Base-by-base conservation (phyloP, 2,797 vertebrate species). In the Carapus acus region DNA sequence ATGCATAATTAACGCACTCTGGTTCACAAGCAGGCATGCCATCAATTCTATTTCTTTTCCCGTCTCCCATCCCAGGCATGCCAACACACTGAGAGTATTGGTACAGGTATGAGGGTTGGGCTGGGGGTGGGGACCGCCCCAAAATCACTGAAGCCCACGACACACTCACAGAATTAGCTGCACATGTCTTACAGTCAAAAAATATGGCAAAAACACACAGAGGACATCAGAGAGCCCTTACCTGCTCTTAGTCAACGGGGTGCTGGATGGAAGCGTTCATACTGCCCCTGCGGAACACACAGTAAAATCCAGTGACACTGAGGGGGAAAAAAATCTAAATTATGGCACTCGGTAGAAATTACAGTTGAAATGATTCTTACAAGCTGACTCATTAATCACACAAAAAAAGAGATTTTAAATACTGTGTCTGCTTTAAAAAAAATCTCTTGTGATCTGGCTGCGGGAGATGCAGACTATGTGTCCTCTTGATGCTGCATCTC, bases 181-280 rank as follows among this genome's bases (percentile, higher is more conserved):
- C 62, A 59, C 51, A 21, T 19, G 43, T 34, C 31, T 2, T 3
- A 54, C 36, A 38, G 36, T 38, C 16, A 38, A 8, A 38, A 18
- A 40, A 27, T 13, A 14, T 15, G 7, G 3, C 20, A 29, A 0
- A 31, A 8, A 31, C 17, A 19, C 11, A 17, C 8, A 16, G n/a
- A 38, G 15, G 5, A 6, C 2, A 3, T 20, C 22, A 12, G 19
- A 7, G 38, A n/a, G 41, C 4, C 16, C 62, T 67, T 42, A 77
- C 69, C 76, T 75, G 73, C 54, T 68, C 27, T 59, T 69, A 77
- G 31, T 75, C 55, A 14, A 57, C 48, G 9, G 55, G 65, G 12
- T 60, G 62, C 71, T 59, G 73, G 64, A 52, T 58, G 49, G 3
- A 40, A 64, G 29, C 23, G 67, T 7, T 65, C 77, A 80, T 78